Conservation (phyloP, 2,113 vertebrate genomes). For the Cheilinus undulatus region DNA sequence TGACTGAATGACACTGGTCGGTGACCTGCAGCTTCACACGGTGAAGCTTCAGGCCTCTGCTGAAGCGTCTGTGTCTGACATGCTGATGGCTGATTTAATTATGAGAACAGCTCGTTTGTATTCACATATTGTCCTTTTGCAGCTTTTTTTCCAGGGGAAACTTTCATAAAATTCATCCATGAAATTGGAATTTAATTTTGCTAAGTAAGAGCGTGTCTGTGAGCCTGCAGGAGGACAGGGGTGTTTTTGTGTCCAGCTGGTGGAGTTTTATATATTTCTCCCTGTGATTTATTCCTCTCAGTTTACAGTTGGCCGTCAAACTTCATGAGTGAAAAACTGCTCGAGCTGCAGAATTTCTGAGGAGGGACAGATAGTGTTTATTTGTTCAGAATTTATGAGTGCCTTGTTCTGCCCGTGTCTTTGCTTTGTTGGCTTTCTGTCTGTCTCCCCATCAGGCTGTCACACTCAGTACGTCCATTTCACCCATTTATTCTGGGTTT, state of each 20-base stretch:
- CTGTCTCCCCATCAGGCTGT: constrained; percentile 10
- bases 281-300: constrained; percentile 57
- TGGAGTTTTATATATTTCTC: constrained; percentile 56
- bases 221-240: constrained; percentile 14
- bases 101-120: constrained; percentile 29
- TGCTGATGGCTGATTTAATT: not conserved
- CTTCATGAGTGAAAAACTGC: constrained; percentile 64
- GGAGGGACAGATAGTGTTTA: constrained; percentile 55
- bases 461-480: not conserved
- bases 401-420: constrained; percentile 27
- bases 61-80: not conserved
- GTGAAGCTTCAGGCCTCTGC: not conserved
- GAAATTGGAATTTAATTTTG: constrained; percentile 65
- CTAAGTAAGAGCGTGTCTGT: constrained; percentile 26
- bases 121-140: constrained; percentile 44
- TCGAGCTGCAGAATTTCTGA: constrained; percentile 58
- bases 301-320: constrained; percentile 68
- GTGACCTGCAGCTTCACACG: too few species aligned
- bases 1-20: too few species aligned
- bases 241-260: constrained; percentile 54
- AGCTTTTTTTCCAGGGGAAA: constrained; percentile 27
- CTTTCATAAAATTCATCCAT: constrained; percentile 45
- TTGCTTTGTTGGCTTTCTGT: constrained; percentile 22
- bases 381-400: constrained; percentile 61
- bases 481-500: constrained; percentile 11